Conservation (phyloP, 2,113 vertebrate species). For the Charina bottae region DNA sequence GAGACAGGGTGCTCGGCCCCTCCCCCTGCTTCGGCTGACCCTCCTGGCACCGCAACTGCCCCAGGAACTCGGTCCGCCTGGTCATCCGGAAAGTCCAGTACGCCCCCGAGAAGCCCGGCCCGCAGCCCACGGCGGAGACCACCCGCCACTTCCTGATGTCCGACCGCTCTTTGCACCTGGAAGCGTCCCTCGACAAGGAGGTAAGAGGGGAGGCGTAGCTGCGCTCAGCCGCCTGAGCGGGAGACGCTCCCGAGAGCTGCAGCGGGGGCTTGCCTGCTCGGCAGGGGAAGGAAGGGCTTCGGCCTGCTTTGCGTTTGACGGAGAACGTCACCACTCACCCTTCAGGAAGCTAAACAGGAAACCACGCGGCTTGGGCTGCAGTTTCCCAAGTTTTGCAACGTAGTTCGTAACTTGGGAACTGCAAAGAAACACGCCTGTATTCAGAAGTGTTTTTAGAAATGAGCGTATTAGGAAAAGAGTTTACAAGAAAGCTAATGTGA, state of each 20-base stretch:
- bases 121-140: constrained; percentile 90
- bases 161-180: constrained; percentile 87
- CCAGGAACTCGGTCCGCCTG: constrained; percentile 89
- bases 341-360: neutral
- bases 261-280: too few species aligned
- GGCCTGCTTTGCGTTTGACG: neutral
- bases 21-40: neutral
- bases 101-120: constrained; percentile 87
- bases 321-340: neutral
- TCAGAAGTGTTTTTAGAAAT: neutral
- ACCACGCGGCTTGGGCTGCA: neutral
- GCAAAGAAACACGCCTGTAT: neutral
- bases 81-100: constrained; percentile 93
- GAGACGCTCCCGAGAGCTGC: neutral
- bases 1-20: neutral
- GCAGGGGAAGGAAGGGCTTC: neutral
- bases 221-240: neutral
- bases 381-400: neutral
- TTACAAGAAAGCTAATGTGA: too few species aligned
- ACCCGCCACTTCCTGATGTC: constrained; percentile 92
- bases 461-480: neutral
- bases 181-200: constrained; percentile 91
- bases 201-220: constrained; percentile 54
- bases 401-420: neutral
- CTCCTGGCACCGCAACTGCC: neutral